Conservation (phyloP, 2,888 invertebrate species). For the Nephrotoma guestfalica region DNA sequence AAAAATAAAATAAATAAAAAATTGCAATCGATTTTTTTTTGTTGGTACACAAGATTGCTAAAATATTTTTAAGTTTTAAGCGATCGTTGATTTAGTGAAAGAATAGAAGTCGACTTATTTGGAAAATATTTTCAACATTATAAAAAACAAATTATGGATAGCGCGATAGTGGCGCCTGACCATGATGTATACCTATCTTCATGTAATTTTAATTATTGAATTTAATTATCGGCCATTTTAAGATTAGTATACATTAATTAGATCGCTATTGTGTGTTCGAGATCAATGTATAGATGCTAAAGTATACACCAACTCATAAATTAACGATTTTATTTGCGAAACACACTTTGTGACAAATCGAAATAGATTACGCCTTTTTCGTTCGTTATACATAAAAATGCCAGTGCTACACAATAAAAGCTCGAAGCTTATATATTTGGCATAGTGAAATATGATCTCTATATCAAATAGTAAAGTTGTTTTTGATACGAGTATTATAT, state of each 20-base stretch:
- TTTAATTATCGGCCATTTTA: background rate
- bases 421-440: background rate
- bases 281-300: background rate
- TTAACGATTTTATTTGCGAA: background rate
- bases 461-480: background rate
- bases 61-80: background rate
- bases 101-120: background rate
- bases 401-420: background rate
- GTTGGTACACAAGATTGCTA: background rate
- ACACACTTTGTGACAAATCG: background rate
- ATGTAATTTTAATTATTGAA: background rate
- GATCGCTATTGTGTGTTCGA: background rate
- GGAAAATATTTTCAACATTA: background rate
- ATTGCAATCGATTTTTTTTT: background rate
- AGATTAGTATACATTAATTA: background rate
- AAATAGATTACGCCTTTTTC: background rate
- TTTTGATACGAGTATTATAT: background rate
- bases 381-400: background rate
- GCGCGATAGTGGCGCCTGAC: background rate
- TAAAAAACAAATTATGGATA: background rate
- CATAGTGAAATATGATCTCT: background rate
- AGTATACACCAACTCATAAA: background rate
- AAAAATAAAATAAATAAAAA: background rate
- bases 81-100: background rate
- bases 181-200: background rate